Evolutionary conservation across 1,140 invertebrate species (phyloP), one percentile per base, ranked within the genome.

Genomic region (Oryzaephilus surinamensis): DNA sequence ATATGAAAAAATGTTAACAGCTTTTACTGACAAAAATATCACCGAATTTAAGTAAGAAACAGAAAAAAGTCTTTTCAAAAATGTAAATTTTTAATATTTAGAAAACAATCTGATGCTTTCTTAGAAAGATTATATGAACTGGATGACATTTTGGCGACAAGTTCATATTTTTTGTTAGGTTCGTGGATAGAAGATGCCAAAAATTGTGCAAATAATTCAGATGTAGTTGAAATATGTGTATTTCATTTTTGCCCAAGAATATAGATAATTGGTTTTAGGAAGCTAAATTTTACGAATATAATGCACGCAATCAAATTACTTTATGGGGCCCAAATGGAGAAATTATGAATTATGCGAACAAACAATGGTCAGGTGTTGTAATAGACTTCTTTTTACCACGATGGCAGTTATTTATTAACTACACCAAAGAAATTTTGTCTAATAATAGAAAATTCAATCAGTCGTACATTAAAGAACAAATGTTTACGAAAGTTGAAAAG

Each of bases 271-370:
- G n/a, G n/a, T n/a, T n/a, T n/a, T n/a, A n/a, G n/a, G 73, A 81
- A 46, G 57, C 51, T 35, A 48, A 63, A 17, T 62, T 79, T 7
- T 86, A 77, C 51, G 81, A 88, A 55, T 79, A 79, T 49, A 94
- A 95, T 64, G 88, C 90, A 0, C 70, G 83, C 18, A 93, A 93
- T 69, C 91, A 95, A 59, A 82, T 97, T 12, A 93, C 90, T 2
- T 53, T 91, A 0, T 95, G 91, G 90, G 90, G 90, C 8, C 88
- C 90, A 0, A 72, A 73, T 21, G 88, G 85, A 10, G 80, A 94
- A 62, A 91, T 94, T 23, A 57, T 75, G 12, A 89, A 94, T 55
- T 96, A 95, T 62, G 89, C 88, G 0, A 80, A 78, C 43, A 94
- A 94, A 52, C 88, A 94, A 52, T 95, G 89, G 89, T 71, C 83